Percentiles rank a stretch among this genome's conserved stretches.
Conservation (phyloP, 64 coral and sea anemone genomes). For the Trachythela sp. region DNA sequence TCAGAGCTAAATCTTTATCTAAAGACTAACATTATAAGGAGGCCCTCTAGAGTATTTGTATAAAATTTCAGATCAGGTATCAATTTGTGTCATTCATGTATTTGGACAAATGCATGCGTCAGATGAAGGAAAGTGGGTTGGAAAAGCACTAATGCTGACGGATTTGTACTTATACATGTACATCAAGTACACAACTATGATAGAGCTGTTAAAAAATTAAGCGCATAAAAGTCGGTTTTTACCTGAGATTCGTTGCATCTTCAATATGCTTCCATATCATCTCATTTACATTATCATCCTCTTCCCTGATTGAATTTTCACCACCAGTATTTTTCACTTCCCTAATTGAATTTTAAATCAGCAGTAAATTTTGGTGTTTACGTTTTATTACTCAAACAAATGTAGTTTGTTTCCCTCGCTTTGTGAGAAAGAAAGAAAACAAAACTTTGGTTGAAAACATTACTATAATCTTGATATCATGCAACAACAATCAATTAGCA, state of each 20-base stretch:
- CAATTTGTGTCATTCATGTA: no score
- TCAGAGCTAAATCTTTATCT: no score
- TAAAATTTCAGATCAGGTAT: no score
- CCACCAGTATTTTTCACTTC: no score
- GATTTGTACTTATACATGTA: neutral
- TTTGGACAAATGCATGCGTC: neutral
- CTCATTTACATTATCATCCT: neutral
- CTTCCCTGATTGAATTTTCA: neutral
- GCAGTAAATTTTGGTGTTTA: neutral
- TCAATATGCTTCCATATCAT: neutral
- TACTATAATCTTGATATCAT: no score
- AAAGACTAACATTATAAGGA: no score
- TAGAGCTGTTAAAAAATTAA: neutral
- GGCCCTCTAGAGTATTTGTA: no score
- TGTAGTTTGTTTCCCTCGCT: no score
- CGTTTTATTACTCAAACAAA: no score
- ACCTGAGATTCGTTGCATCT: neutral
- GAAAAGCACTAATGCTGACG: neutral
- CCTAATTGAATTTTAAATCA: neutral
- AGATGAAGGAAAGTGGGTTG: neutral
- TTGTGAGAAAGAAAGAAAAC: no score
- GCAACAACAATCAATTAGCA: no score
- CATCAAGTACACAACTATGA: neutral
- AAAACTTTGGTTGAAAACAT: no score
- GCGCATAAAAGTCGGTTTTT: neutral